Percentiles rank a stretch among this genome's conserved stretches.
phyloP scores from a whole-genome alignment of 2,113 vertebrate species.

The Mesocricetus auratus region DNA sequence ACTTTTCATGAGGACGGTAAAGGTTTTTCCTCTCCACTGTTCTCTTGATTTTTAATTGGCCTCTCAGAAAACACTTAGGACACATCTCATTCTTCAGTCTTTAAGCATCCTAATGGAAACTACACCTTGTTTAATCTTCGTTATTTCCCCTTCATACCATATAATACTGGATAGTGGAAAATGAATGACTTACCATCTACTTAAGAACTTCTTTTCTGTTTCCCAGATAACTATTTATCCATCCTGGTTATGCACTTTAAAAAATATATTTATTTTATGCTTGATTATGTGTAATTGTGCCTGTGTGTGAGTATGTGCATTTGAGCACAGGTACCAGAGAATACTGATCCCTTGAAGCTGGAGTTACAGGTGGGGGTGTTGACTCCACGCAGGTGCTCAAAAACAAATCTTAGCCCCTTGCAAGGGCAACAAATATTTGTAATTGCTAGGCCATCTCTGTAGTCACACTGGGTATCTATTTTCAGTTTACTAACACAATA shows the following conservation, averaged over 20 bases:
- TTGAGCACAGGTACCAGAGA: neutral
- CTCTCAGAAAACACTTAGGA: slow-evolving; percentile 17
- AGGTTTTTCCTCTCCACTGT: neutral
- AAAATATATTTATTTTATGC: neutral
- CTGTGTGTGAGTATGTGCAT: neutral
- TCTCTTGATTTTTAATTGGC: neutral
- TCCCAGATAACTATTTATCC: slow-evolving; percentile 1
- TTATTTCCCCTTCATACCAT: neutral
- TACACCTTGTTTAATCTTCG: neutral
- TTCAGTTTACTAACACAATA: neutral
- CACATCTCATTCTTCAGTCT: slow-evolving; percentile 30
- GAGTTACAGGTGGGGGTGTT: neutral
- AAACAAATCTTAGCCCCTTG: neutral
- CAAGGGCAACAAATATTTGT: neutral
- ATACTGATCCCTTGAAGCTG: neutral
- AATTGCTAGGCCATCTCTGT: neutral
- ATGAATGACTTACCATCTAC: neutral
- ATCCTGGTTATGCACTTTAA: neutral
- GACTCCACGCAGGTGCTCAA: neutral
- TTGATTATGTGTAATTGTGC: neutral
- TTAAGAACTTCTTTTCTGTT: neutral
- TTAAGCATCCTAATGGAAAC: neutral
- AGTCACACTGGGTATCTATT: neutral
- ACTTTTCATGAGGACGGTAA: slow-evolving; percentile 15
- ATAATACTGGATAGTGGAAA: slow-evolving; percentile 30